These are phyloP conservation scores for Patiria pectinifera DNA, from an alignment of 53 echinoderm and acorn worm species.

Conservation along the genomic window DNA sequence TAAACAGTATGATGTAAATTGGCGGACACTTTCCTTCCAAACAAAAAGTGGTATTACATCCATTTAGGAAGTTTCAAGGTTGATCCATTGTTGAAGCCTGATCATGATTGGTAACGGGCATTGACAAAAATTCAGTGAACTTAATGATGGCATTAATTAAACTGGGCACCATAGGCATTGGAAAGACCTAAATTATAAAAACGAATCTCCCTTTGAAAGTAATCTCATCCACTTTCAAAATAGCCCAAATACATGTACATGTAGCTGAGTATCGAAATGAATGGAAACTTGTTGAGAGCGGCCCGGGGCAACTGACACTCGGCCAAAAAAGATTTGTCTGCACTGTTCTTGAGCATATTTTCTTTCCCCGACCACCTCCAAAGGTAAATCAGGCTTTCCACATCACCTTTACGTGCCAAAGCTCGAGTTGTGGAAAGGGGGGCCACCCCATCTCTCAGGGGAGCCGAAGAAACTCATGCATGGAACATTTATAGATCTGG, in stretches of 20 bases:
- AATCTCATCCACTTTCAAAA: no score
- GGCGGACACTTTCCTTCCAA: no score
- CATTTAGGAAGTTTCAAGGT: no score
- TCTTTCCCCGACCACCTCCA: not conserved
- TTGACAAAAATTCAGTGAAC: no score
- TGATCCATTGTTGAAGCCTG: no score
- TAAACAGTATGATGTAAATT: not conserved
- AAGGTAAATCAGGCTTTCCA: conserved; percentile 20
- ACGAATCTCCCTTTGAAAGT: no score
- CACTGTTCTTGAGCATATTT: not conserved
- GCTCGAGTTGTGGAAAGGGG: not conserved
- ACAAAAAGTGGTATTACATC: no score
- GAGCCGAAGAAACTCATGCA: conserved; percentile 4
- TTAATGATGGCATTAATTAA: no score
- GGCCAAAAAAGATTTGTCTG: not conserved
- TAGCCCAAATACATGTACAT: no score
- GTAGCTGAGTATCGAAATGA: no score
- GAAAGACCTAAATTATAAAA: not conserved
- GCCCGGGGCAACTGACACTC: not conserved
- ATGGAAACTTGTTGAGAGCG: no score
- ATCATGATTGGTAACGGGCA: no score
- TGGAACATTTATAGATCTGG: conserved; percentile 52
- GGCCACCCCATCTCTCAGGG: not conserved
- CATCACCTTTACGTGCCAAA: not conserved
- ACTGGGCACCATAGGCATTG: not conserved